Base-by-base conservation (phyloP, 2,888 invertebrate species). In the Aricia artaxerxes region DNA sequence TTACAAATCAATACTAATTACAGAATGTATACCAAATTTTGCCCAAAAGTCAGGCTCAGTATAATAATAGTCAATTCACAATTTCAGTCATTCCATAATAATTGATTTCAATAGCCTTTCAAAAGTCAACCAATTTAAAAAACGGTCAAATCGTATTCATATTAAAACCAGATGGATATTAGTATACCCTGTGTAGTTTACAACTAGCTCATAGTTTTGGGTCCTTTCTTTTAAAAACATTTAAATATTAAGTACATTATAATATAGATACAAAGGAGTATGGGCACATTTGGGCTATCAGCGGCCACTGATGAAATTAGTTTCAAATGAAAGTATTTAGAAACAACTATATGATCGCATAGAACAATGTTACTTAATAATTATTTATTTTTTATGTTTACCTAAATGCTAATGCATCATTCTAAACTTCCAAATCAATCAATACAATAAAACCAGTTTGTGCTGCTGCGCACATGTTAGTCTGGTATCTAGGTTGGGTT, bases 171-270 rank as follows among this genome's bases (percentile, higher is more conserved):
- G 13, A 16, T 64, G 11, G 11, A 73, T 73, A 73, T 44, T 73
- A 73, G 44, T 44, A 44, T 49, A 75, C 75, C 75, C 75, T 75
- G 75, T 75, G 75, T 49, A 75, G 75, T 75, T 75, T 49, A 49
- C 24, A 13, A 31, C 24, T 75, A 75, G 44, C 44, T 44, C 49
- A 31, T 44, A 35, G 16, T 24, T 69, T 35, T 40, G n/a, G 44
- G 75, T 75, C 75, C 75, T 24, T 35, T 9, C 4, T 24, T 31
- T 69, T 35, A 13, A 4, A 69, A 69, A 69, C 4, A 24, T 69
- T 38, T 35, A 69, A 69, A 9, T 69, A 69, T 24, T 69, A 40
- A 6, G 6, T 40, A 40, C 6, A 40, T 40, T 24, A 24, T 24
- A 24, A 24, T 24, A 24, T 24, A 24, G 24, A 24, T 24, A 24